phyloP scores from a whole-genome alignment of 2,888 invertebrate species.

The Linhomoeus sp. region DNA sequence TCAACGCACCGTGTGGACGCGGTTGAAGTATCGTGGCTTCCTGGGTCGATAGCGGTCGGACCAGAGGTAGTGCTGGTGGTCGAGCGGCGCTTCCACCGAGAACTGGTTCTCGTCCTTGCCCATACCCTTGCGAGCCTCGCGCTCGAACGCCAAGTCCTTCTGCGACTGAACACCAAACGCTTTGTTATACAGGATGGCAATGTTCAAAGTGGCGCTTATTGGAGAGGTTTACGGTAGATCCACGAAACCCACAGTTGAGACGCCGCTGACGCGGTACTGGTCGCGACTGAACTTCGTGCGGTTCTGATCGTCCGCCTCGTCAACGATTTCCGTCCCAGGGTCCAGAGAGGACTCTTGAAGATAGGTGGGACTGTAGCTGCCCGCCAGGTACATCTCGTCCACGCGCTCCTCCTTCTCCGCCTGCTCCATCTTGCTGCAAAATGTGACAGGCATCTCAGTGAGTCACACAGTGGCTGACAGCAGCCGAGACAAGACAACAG shows the following conservation, averaged over 20 bases:
- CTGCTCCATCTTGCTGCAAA: slow-evolving; percentile 11
- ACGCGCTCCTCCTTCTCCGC: slow-evolving; percentile 15
- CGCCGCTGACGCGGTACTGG: slow-evolving; percentile 43
- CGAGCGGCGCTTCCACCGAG: slow-evolving; percentile 49
- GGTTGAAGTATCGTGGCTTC: slow-evolving; percentile 91
- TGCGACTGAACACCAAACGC: slow-evolving; percentile 1
- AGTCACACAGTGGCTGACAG: too few relatives aligned
- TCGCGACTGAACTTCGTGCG: slow-evolving; percentile 51
- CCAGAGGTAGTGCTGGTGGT: slow-evolving; percentile 63
- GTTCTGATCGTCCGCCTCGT: slow-evolving; percentile 53
- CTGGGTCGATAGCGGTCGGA: slow-evolving; percentile 93
- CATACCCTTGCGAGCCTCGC: slow-evolving; percentile 56
- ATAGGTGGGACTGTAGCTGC: slow-evolving; percentile 55
- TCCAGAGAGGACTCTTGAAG: background rate
- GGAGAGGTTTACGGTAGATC: background rate
- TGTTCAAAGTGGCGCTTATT: too few relatives aligned
- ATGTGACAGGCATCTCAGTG: too few relatives aligned
- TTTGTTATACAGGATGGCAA: too few relatives aligned
- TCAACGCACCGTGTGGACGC: slow-evolving; percentile 37
- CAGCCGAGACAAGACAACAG: too few relatives aligned
- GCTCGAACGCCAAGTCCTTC: background rate
- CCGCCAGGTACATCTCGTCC: slow-evolving; percentile 47
- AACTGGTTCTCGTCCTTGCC: slow-evolving; percentile 53
- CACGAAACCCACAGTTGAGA: slow-evolving; percentile 34
- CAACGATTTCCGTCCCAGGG: slow-evolving; percentile 49